Conservation (phyloP, 1,140 invertebrate species). For the Frieseomelitta varia region DNA sequence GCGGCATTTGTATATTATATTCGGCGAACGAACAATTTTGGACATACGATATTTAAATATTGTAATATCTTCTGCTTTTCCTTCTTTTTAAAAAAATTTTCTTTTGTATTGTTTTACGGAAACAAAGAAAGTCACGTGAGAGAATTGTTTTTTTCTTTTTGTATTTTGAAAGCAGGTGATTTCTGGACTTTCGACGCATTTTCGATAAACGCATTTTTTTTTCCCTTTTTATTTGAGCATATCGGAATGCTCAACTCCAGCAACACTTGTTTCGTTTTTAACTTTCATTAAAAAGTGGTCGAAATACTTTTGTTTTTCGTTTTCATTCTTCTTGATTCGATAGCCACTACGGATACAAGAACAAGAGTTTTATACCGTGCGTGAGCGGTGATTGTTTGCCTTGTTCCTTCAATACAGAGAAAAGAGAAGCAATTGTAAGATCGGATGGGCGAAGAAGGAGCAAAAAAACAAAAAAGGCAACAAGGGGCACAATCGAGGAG, state of each 20-base stretch:
- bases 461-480: neutral
- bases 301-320: neutral
- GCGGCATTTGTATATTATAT: neutral
- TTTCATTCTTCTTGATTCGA: neutral
- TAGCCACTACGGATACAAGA: neutral
- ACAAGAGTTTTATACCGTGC: neutral
- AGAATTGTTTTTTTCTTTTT: neutral
- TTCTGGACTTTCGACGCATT: neutral
- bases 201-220: neutral
- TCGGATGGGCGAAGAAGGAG: neutral
- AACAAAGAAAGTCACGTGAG: neutral
- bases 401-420: neutral
- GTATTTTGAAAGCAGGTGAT: neutral
- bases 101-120: neutral
- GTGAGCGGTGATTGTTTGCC: neutral
- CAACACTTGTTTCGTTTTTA: neutral
- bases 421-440: neutral
- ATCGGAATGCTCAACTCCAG: neutral
- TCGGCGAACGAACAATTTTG: neutral
- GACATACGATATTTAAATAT: neutral
- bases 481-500: neutral
- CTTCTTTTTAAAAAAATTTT: neutral
- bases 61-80: neutral
- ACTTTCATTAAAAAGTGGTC: neutral
- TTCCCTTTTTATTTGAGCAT: neutral